Conservation (phyloP, 2,888 invertebrate species). For the Sicus ferrugineus region DNA sequence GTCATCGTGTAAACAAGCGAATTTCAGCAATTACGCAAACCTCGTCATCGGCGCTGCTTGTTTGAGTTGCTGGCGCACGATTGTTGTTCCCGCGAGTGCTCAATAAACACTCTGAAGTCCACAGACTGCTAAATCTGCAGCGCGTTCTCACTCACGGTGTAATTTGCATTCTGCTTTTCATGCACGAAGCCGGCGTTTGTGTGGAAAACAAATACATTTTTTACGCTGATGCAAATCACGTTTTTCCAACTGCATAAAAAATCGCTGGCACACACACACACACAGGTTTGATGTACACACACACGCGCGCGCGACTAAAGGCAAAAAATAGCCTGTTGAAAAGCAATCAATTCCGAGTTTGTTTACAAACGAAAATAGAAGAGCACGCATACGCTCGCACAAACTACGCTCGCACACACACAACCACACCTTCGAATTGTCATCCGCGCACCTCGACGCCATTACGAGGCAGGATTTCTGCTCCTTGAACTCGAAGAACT, state of each 20-base stretch:
- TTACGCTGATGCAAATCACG: neutral
- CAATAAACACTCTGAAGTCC: neutral
- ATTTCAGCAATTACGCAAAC: no score
- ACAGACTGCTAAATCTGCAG: neutral
- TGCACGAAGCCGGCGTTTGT: neutral
- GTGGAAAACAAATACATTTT: no score
- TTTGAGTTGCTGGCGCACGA: neutral
- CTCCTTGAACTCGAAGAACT: no score
- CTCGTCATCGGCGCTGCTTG: neutral
- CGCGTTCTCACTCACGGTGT: neutral
- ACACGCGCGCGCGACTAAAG: neutral
- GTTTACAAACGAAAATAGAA: neutral
- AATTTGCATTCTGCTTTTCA: neutral
- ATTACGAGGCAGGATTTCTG: no score
- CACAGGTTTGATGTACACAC: neutral
- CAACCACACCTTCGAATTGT: neutral
- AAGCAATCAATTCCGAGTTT: neutral
- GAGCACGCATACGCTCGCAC: neutral
- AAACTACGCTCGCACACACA: neutral
- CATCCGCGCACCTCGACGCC: neutral
- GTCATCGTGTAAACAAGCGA: no score
- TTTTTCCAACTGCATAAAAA: no score
- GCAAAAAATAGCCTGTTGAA: neutral
- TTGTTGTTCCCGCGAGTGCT: neutral
- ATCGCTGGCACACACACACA: no score